These are phyloP conservation scores for Benitochromis conjunctus DNA, from an alignment of 2,113 vertebrate species.

Conservation along the genomic window DNA sequence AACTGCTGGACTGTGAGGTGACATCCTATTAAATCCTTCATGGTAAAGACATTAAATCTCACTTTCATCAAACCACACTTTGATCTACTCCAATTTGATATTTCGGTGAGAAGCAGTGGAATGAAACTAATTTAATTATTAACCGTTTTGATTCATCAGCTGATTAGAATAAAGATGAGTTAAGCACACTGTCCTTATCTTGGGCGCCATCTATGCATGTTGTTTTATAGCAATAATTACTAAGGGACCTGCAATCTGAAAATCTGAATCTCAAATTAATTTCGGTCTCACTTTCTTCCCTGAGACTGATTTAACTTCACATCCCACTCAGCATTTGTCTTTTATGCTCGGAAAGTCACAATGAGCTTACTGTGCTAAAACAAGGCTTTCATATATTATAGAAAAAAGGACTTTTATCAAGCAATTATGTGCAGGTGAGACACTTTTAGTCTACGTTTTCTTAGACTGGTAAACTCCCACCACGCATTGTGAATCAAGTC, in stretches of 20 bases:
- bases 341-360: neutral
- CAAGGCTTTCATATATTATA: neutral
- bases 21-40: conserved; percentile 17
- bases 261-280: conserved; percentile 43
- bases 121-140: conserved; percentile 58
- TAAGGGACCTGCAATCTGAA: conserved; percentile 7
- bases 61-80: conserved; percentile 34
- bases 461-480: neutral
- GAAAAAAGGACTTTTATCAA: neutral
- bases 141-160: conserved; percentile 51
- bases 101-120: conserved; percentile 32
- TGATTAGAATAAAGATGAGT: conserved; percentile 51
- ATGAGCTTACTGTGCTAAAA: neutral
- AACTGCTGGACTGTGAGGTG: conserved; percentile 1
- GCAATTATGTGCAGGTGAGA: conserved; percentile 16
- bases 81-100: conserved; percentile 44
- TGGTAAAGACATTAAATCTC: conserved; percentile 28
- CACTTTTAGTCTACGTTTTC: neutral
- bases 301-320: conserved; percentile 20
- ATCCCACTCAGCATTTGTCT: neutral
- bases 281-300: conserved; percentile 26
- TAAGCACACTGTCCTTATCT: conserved; percentile 24
- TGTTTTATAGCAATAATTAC: conserved; percentile 51
- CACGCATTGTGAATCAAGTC: neutral
- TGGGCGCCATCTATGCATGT: conserved; percentile 10